Percentiles rank a stretch among this genome's conserved stretches.
These are phyloP conservation scores for Neomorphus geoffroyi DNA, from an alignment of 2,797 vertebrate species.

Conservation along the genomic window DNA sequence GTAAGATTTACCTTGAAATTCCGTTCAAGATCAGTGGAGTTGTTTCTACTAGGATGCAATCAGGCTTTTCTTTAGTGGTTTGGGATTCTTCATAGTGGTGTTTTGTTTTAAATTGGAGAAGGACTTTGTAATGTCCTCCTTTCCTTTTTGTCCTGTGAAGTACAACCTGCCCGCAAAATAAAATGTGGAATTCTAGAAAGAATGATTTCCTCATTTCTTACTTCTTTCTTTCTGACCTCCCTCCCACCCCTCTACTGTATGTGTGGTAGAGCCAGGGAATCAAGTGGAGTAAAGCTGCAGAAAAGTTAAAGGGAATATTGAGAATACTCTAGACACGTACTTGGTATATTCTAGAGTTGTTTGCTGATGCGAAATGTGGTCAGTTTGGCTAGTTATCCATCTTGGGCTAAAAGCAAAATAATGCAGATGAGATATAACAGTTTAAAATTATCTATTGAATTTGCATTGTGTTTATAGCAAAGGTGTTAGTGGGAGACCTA, in stretches of 20 bases:
- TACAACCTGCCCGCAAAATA: not conserved
- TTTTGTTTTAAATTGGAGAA: not conserved
- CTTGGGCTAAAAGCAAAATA: not conserved
- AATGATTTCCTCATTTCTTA: not conserved
- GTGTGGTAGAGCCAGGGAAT: not conserved
- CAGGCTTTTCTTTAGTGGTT: not conserved
- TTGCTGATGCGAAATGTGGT: not conserved
- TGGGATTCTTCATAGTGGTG: not conserved
- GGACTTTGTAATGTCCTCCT: not conserved
- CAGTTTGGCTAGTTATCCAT: not conserved
- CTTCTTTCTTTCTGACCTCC: not conserved
- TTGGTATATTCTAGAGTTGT: not conserved
- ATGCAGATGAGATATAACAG: not conserved
- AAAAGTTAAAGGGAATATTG: not conserved
- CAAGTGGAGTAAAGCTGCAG: not conserved
- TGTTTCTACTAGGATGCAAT: not conserved
- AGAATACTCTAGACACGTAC: not conserved
- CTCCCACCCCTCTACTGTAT: fast-evolving
- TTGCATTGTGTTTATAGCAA: not conserved
- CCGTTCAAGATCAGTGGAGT: not conserved
- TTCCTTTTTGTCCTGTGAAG: not conserved
- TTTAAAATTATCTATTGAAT: not conserved
- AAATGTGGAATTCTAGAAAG: not conserved
- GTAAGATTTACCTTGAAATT: not conserved
- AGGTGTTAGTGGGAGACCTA: not conserved